Evolutionary conservation across 2,888 invertebrate genomes (phyloP), one percentile per base, ranked within the genome.

Genomic region (Cacoxenus indagator): DNA sequence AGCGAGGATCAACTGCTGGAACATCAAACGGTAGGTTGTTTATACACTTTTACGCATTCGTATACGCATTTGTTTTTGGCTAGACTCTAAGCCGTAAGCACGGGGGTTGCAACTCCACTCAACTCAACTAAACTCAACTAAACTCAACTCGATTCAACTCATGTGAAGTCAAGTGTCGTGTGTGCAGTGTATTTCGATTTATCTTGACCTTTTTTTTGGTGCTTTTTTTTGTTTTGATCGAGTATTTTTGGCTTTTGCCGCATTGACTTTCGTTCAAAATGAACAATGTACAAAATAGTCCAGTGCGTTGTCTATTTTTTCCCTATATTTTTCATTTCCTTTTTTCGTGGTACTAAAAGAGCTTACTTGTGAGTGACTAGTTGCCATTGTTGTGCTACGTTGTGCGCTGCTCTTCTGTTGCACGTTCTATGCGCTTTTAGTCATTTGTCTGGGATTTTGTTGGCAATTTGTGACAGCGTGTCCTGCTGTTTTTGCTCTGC

Each of bases 21-120:
- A 31, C 75, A 82, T 69, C 77, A 85, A 75, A 79, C 77, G 69
- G 88, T 88, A 84, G 85, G 87, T 84, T 67, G 64, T 37, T 51
- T 65, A 14, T 55, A 27, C 29, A 22, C 22, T 55, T 24, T 27
- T 57, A 14, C 27, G 6, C 9, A n/a, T 29, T 37, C 14, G 3
- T 48, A 0, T 3, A 17, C 26, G 26, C 14, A 26, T 24, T 55
- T 3, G 14, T 55, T 27, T 22, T 55, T 57, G 11, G n/a, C 29
- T 9, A 14, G 37, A 37, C 5, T 37, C n/a, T n/a, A n/a, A n/a
- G n/a, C n/a, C n/a, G n/a, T n/a, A n/a, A n/a, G n/a, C n/a, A n/a
- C n/a, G n/a, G n/a, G n/a, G n/a, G n/a, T n/a, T n/a, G n/a, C n/a
- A n/a, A n/a, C n/a, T n/a, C n/a, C n/a, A n/a, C n/a, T n/a, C n/a